Evolutionary conservation across 1,140 invertebrate species (phyloP).

Genomic region (Camponotus floridanus): DNA sequence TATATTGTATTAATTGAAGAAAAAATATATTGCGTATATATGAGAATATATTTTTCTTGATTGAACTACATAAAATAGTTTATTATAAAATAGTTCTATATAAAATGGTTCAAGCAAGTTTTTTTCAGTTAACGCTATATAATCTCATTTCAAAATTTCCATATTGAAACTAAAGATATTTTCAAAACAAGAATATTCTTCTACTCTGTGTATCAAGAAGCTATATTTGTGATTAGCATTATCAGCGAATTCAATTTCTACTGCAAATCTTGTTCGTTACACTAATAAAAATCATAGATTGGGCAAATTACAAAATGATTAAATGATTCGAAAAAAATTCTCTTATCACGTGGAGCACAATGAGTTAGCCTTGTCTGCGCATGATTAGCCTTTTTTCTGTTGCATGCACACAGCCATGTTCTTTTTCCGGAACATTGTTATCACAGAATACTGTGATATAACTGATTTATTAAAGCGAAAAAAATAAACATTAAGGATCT

Average conservation of each 20-base stretch:
- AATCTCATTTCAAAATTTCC: too few species aligned
- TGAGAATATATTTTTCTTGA: too few species aligned
- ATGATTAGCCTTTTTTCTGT: constrained; percentile 9
- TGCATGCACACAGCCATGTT: background rate
- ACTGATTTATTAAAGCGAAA: background rate
- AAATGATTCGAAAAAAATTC: background rate
- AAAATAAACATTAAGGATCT: background rate
- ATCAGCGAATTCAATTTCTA: background rate
- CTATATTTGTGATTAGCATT: too few species aligned
- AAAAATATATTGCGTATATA: too few species aligned
- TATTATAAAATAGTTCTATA: too few species aligned
- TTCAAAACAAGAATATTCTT: too few species aligned
- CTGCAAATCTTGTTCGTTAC: background rate
- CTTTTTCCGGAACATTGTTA: background rate
- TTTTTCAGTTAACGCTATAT: too few species aligned
- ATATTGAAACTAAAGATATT: too few species aligned
- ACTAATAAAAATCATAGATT: background rate
- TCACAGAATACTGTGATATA: constrained; percentile 14
- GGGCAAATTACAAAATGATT: background rate
- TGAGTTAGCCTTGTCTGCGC: constrained; percentile 4
- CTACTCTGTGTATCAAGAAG: too few species aligned
- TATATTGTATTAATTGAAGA: too few species aligned
- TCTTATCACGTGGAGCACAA: background rate
- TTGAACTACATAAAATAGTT: too few species aligned
- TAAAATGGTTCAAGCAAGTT: too few species aligned